phyloP scores from a whole-genome alignment of 2,888 invertebrate genomes.

The Peribatodes rhomboidaria region DNA sequence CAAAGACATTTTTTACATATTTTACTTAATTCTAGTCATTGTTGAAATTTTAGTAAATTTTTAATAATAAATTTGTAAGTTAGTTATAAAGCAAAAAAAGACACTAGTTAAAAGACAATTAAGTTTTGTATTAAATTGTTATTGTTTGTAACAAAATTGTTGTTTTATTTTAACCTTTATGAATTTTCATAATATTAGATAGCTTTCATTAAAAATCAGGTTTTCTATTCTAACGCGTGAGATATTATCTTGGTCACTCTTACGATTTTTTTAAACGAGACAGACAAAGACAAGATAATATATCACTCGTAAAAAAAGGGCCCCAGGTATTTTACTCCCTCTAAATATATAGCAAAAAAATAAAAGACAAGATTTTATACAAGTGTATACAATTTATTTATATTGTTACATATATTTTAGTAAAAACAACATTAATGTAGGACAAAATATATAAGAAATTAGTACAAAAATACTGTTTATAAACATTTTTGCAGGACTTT shows the following conservation, averaged over 20 bases:
- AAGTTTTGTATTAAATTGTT: conserved; percentile 52
- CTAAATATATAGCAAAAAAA: conserved; percentile 27
- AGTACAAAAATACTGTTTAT: conserved; percentile 83
- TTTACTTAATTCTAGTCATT: neutral
- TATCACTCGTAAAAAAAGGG: too few relatives aligned
- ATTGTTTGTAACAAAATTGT: conserved; percentile 38
- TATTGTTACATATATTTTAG: conserved; percentile 76
- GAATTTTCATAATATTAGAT: too few relatives aligned
- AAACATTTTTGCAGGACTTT: conserved; percentile 53
- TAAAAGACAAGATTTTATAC: conserved; percentile 55
- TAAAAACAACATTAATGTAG: conserved; percentile 77
- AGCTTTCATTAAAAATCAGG: too few relatives aligned
- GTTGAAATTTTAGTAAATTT: neutral
- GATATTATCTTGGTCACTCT: too few relatives aligned
- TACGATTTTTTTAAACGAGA: too few relatives aligned
- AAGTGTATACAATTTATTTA: conserved; percentile 84
- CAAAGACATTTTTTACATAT: conserved; percentile 13
- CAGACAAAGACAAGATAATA: too few relatives aligned
- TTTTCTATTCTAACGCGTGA: too few relatives aligned
- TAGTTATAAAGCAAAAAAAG: conserved; percentile 53
- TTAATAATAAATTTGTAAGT: conserved; percentile 37
- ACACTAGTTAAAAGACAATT: conserved; percentile 62
- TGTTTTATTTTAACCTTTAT: conserved; percentile 34
- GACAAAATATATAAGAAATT: conserved; percentile 76
- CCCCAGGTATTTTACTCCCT: neutral